A percentile compares a stretch with the other conserved stretches of the same genome.
phyloP scores from a whole-genome alignment of 2,113 vertebrate species.

The Ceyx melanurus region DNA sequence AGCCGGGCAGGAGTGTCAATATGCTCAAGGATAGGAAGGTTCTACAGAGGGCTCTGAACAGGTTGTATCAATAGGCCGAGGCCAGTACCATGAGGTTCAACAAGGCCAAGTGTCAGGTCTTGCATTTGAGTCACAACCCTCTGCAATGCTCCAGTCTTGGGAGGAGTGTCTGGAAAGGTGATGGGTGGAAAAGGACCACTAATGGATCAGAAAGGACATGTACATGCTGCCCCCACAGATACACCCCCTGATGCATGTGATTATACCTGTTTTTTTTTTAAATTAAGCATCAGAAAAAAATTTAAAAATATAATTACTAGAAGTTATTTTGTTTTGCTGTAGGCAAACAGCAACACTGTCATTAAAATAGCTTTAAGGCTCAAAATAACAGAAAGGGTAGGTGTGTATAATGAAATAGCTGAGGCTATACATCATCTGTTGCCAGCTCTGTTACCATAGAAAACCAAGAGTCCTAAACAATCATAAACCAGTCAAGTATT shows the following conservation, averaged over 20 bases:
- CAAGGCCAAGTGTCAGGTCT: too few relatives aligned
- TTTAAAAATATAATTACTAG: background rate
- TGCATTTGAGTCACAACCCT: too few relatives aligned
- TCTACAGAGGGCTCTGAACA: too few relatives aligned
- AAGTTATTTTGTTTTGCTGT: background rate
- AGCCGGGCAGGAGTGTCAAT: too few relatives aligned
- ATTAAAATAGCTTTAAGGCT: background rate
- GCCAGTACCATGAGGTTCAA: too few relatives aligned
- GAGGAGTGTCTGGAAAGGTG: too few relatives aligned
- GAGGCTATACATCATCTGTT: background rate
- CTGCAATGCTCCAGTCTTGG: too few relatives aligned
- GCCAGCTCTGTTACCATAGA: background rate
- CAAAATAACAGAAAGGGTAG: background rate
- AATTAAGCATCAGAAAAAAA: background rate
- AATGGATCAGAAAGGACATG: background rate
- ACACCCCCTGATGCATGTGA: background rate
- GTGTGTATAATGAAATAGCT: background rate
- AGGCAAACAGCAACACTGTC: background rate
- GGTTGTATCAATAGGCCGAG: too few relatives aligned
- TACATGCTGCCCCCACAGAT: background rate
- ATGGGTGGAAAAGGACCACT: too few relatives aligned
- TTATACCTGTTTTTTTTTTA: background rate
- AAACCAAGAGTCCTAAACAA: background rate
- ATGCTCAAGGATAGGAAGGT: too few relatives aligned
- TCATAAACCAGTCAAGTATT: background rate